Evolutionary conservation across 1,140 invertebrate species (phyloP).

Genomic region (Pinna nobilis): DNA sequence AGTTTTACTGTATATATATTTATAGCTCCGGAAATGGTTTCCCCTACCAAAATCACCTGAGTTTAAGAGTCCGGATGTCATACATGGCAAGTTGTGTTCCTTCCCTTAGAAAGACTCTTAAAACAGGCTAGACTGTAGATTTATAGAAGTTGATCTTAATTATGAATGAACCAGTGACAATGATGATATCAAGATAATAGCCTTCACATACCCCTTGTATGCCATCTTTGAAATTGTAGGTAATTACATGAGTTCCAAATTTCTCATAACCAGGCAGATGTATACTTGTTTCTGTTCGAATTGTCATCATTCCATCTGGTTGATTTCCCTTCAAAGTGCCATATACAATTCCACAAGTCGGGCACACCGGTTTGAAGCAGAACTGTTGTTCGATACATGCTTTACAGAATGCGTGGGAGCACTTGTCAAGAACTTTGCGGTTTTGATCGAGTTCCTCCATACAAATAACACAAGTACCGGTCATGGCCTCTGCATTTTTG

Average conservation of each 20-base stretch:
- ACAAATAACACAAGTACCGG: constrained; percentile 56
- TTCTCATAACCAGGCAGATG: constrained; percentile 53
- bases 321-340: constrained; percentile 62
- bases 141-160: too few species aligned
- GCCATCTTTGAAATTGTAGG: constrained; percentile 58
- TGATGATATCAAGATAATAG: too few species aligned
- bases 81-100: too few species aligned
- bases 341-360: constrained; percentile 60
- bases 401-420: constrained; percentile 57
- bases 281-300: background rate
- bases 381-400: constrained; percentile 55
- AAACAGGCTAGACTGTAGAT: too few species aligned
- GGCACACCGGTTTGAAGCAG: constrained; percentile 58
- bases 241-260: constrained; percentile 51
- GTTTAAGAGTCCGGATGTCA: too few species aligned
- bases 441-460: constrained; percentile 40
- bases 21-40: too few species aligned
- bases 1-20: too few species aligned
- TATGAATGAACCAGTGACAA: too few species aligned
- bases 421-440: constrained; percentile 47
- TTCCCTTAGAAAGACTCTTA: too few species aligned
- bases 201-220: constrained; percentile 64
- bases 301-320: constrained; percentile 55
- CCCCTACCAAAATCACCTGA: too few species aligned
- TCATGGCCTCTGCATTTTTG: background rate